Evolutionary conservation across 2,797 vertebrate species (phyloP).

Genomic region (Lerista edwardsae): DNA sequence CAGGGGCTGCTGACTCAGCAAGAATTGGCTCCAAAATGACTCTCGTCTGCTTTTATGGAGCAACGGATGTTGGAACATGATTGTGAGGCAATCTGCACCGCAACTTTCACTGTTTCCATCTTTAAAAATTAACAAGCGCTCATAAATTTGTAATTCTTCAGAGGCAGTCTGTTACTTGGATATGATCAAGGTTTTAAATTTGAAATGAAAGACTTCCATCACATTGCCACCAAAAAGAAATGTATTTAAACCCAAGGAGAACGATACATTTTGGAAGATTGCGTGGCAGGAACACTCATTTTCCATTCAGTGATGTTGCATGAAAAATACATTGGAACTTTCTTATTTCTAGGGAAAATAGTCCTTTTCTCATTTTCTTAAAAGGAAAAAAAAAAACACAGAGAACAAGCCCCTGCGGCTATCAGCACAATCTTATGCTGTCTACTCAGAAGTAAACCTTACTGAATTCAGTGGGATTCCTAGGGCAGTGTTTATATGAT

Average conservation of each 20-base stretch:
- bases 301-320: background rate
- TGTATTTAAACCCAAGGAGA: constrained; percentile 28
- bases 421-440: no score
- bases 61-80: constrained; percentile 47
- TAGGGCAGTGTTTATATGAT: no score
- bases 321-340: background rate
- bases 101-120: constrained; percentile 49
- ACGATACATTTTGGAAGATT: background rate
- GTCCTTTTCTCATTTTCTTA: background rate
- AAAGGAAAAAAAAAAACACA: background rate
- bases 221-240: constrained; percentile 7
- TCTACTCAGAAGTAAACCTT: no score
- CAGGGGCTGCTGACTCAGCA: constrained; percentile 43
- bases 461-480: no score
- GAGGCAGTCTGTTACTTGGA: constrained; percentile 40
- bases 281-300: background rate
- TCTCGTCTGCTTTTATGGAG: constrained; percentile 55
- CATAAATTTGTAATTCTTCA: constrained; percentile 63
- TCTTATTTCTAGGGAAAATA: background rate
- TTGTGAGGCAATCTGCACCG: constrained; percentile 43
- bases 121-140: constrained; percentile 65
- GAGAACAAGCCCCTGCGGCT: background rate
- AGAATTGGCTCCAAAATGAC: constrained; percentile 46
- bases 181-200: constrained; percentile 45
- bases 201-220: constrained; percentile 28